Base-by-base conservation (phyloP, 2,113 vertebrate species). In the Aptenodytes forsteri region DNA sequence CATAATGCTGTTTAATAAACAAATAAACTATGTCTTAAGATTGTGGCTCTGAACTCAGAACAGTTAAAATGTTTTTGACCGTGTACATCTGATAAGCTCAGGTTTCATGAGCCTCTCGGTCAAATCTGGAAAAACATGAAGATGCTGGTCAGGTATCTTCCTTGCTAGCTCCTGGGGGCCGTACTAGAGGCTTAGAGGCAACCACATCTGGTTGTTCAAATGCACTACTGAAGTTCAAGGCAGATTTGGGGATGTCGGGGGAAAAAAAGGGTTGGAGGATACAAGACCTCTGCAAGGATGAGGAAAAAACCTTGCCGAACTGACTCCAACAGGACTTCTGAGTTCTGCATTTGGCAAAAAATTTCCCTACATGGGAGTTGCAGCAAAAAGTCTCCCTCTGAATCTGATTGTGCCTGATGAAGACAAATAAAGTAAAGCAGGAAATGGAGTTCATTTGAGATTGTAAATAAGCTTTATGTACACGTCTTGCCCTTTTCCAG, bases 1-100 rank as follows among this genome's bases (percentile, higher is more conserved):
- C 77, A 89, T 97, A 95, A 96, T 7, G 7, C 62, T 87, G 73
- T 92, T 92, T 92, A 82, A 91, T 97, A 97, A 97, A 97, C 96
- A 97, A 95, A 86, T 92, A 71, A 84, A 84, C 16, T 82, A 20
- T 73, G 79, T 64, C 61, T 94, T 89, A 86, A 85, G 65, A 58
- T 34, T 69, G 61, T 56, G 49, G 12, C 84, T 95, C 86, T 92
- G 83, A 94, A 91, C 65, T 93, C 56, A 42, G 67, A 92, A 81
- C 80, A 91, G 88, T 96, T 95, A 87, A 95, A 94, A 69, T 75
- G 36, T 36, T 92, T 94, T 70, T 84, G 73, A 76, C 34, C 25
- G 30, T 11, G 42, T 66, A 36, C 20, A 14, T 58, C 52, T 42
- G 44, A 46, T 64, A 79, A 59, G 47, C 20, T 62, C 47, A 18